Conservation (phyloP, 2,888 invertebrate species). For the Drosophila koepferae region DNA sequence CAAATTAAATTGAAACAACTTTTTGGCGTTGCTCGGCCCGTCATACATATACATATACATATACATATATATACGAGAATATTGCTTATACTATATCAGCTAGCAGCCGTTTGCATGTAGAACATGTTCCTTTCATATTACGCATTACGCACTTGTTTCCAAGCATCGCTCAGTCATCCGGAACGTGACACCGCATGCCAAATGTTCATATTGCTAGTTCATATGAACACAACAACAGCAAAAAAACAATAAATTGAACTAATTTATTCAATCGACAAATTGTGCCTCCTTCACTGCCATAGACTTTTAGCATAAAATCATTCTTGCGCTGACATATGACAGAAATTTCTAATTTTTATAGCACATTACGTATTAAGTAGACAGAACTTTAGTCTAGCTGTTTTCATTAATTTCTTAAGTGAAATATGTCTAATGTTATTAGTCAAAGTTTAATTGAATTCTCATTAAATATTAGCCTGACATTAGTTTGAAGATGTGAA, state of each 20-base stretch:
- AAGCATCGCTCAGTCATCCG: conserved; percentile 45
- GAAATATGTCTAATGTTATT: background rate
- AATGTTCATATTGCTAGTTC: conserved; percentile 37
- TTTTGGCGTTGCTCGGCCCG: conserved; percentile 42
- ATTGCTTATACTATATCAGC: conserved; percentile 9
- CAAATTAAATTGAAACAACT: conserved; percentile 78
- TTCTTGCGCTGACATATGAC: background rate
- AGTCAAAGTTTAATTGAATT: background rate
- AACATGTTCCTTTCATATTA: conserved; percentile 46
- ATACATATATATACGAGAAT: background rate
- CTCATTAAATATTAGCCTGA: background rate
- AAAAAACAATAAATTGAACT: conserved; percentile 55
- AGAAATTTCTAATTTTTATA: background rate
- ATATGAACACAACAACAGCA: conserved; percentile 8
- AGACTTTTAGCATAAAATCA: conserved; percentile 11
- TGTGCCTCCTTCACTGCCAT: background rate
- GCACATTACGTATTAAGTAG: background rate
- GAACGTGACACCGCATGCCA: conserved; percentile 52
- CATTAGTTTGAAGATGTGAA: background rate
- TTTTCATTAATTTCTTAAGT: background rate
- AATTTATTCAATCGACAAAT: conserved; percentile 35
- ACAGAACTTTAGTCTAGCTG: background rate
- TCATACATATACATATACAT: conserved; percentile 9
- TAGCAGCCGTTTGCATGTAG: conserved; percentile 17
- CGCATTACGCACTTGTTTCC: conserved; percentile 53